A percentile compares a stretch with the other conserved stretches of the same genome.
Evolutionary conservation across 2,113 vertebrate genomes (phyloP).

Genomic region (Corydoras sp.): DNA sequence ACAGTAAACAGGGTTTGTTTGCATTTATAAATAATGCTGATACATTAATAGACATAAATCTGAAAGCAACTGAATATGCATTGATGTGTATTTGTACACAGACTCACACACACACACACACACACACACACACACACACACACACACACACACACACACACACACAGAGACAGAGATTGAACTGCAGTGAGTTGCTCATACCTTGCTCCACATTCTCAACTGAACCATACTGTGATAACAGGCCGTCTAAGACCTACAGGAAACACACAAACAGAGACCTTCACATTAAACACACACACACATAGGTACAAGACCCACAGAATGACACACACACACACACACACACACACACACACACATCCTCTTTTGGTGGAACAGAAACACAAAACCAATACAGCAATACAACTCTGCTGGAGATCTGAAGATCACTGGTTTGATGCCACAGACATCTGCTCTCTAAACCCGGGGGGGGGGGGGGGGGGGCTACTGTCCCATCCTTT

Average conservation of each 20-base stretch:
- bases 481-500: too few species aligned
- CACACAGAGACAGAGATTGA: neutral
- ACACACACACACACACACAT: constrained; percentile 1
- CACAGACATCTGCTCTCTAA: too few species aligned
- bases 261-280: neutral
- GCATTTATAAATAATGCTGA: too few species aligned
- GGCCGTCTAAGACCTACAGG: constrained; percentile 31
- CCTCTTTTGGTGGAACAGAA: neutral
- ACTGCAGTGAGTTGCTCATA: constrained; percentile 6
- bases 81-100: neutral
- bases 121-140: neutral
- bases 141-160: neutral
- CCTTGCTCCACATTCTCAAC: constrained; percentile 47
- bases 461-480: too few species aligned
- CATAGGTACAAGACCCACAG: neutral
- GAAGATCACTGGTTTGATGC: too few species aligned
- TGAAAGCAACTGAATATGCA: too few species aligned
- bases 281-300: constrained; percentile 1
- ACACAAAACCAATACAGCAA: too few species aligned
- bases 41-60: too few species aligned
- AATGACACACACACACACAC: neutral
- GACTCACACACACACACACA: neutral
- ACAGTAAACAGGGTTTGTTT: too few species aligned
- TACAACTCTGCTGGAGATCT: too few species aligned
- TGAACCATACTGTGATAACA: constrained; percentile 42